Evolutionary conservation across 2,888 invertebrate species (phyloP).

Genomic region (Dascillus cervinus): DNA sequence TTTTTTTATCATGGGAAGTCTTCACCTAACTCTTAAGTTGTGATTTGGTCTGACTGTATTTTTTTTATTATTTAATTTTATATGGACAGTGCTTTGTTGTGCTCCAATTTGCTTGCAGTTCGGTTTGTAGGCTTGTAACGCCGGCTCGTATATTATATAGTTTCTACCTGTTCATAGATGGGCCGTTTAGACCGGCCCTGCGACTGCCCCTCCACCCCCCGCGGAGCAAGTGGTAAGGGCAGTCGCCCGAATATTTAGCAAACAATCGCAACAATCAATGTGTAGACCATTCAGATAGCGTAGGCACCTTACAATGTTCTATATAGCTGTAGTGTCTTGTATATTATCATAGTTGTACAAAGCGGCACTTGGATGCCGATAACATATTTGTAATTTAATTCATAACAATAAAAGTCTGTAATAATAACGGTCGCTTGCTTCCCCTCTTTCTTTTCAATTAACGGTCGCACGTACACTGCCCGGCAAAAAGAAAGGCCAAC

Average conservation of each 20-base stretch:
- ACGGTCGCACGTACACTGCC: slow-evolving; percentile 3
- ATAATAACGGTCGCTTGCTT: slow-evolving; percentile 14
- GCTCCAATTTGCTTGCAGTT: too few species aligned
- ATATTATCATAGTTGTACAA: slow-evolving; percentile 29
- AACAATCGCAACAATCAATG: slow-evolving; percentile 27
- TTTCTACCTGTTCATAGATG: too few species aligned
- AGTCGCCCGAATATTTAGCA: slow-evolving; percentile 17
- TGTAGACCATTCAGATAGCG: slow-evolving; percentile 24
- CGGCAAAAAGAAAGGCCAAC: too few species aligned
- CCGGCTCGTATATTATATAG: too few species aligned
- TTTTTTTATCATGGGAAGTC: slow-evolving; percentile 9
- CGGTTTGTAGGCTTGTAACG: too few species aligned
- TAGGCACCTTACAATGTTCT: slow-evolving; percentile 20
- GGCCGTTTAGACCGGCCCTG: too few species aligned
- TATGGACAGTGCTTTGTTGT: too few species aligned
- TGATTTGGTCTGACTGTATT: slow-evolving; percentile 7
- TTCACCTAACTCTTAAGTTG: slow-evolving; percentile 8
- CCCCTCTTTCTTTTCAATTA: not conserved
- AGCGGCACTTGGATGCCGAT: slow-evolving; percentile 25
- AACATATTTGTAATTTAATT: slow-evolving; percentile 31
- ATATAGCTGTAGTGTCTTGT: slow-evolving; percentile 23
- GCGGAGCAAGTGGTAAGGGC: too few species aligned
- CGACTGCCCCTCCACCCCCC: too few species aligned
- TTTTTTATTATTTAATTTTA: slow-evolving; percentile 1
- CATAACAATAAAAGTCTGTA: slow-evolving; percentile 28